These are phyloP conservation scores for Amphiura filiformis DNA, from an alignment of 35 echinoderm and acorn worm genomes.

Conservation along the genomic window DNA sequence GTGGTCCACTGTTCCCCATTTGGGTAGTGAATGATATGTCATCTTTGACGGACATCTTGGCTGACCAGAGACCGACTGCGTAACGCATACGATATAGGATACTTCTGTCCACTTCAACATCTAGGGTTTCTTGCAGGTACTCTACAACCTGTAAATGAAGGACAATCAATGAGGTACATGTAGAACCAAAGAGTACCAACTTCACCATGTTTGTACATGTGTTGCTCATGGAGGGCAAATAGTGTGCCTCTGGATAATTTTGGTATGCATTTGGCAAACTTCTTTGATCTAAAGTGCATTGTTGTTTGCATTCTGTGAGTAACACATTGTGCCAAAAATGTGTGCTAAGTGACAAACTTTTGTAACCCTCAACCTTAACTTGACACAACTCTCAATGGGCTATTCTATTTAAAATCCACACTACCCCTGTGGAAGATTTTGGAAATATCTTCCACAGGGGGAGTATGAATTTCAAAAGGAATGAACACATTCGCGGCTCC, in stretches of 20 bases:
- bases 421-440: too few relatives aligned
- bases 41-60: slow-evolving; percentile 68
- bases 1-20: slow-evolving; percentile 67
- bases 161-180: background rate
- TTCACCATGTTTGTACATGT: too few relatives aligned
- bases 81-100: slow-evolving; percentile 67
- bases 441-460: too few relatives aligned
- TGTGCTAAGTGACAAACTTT: background rate
- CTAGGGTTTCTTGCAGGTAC: slow-evolving; percentile 73
- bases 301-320: too few relatives aligned
- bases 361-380: background rate
- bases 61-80: slow-evolving; percentile 73
- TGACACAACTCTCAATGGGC: too few relatives aligned
- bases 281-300: background rate
- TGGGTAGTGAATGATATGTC: slow-evolving; percentile 52
- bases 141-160: slow-evolving; percentile 46
- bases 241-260: too few relatives aligned
- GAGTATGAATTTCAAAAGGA: too few relatives aligned
- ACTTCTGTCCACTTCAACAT: slow-evolving; percentile 50
- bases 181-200: too few relatives aligned
- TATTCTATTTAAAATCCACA: too few relatives aligned
- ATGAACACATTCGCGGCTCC: too few relatives aligned
- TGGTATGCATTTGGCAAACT: background rate
- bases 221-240: too few relatives aligned
- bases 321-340: too few relatives aligned